A percentile compares a stretch with the other conserved stretches of the same genome.
Evolutionary conservation across 2,113 vertebrate genomes (phyloP).

Genomic region (Sterrhoptilus dennistouni): DNA sequence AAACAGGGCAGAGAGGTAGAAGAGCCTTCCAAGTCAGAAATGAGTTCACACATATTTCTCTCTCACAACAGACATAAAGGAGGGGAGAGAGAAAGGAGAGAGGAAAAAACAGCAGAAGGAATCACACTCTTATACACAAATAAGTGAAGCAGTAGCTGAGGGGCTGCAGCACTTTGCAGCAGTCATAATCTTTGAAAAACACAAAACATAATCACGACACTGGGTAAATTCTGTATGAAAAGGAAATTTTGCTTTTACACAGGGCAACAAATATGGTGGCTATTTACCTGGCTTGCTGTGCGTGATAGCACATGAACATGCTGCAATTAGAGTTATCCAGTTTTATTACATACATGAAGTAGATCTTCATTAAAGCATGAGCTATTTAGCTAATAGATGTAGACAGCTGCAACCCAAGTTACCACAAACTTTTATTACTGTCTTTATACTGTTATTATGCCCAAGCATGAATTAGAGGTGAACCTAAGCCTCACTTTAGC

Average conservation of each 20-base stretch:
- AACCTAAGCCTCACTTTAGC: not conserved
- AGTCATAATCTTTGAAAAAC: not conserved
- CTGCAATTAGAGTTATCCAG: not conserved
- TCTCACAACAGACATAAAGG: not conserved
- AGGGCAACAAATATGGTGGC: not conserved
- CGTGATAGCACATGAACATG: not conserved
- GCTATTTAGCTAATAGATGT: not conserved
- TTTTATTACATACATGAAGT: not conserved
- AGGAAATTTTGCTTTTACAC: not conserved
- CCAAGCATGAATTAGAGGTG: not conserved
- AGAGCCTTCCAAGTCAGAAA: not conserved
- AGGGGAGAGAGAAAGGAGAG: not conserved
- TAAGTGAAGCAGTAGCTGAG: not conserved
- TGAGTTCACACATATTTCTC: not conserved
- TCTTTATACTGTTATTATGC: not conserved
- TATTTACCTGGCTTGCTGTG: not conserved
- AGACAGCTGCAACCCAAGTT: not conserved
- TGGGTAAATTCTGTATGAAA: not conserved
- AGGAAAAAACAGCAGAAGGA: not conserved
- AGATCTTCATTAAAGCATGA: not conserved
- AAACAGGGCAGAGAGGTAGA: not conserved
- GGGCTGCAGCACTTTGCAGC: not conserved
- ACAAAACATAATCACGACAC: not conserved
- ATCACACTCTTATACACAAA: not conserved
- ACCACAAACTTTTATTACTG: not conserved